Conservation (phyloP, 2,797 vertebrate genomes). For the Crenuchus spilurus region DNA sequence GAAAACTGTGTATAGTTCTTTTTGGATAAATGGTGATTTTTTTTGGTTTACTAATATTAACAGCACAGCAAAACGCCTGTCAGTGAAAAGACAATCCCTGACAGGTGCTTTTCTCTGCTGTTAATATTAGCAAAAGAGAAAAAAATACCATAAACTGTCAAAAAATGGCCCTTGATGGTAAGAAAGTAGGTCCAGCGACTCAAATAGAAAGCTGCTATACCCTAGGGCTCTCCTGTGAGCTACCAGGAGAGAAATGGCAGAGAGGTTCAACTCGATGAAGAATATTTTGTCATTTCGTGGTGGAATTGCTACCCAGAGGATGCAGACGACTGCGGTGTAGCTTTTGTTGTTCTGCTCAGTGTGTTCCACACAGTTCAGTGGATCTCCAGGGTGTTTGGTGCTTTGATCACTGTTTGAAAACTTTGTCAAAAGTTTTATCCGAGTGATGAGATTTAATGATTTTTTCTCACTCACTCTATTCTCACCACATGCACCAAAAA, state of each 20-base stretch:
- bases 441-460: background rate
- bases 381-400: background rate
- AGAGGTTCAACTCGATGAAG: conserved; percentile 53
- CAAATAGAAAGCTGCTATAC: conserved; percentile 71
- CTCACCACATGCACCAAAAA: too few relatives aligned
- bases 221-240: conserved; percentile 67
- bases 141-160: conserved; percentile 70
- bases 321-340: conserved; percentile 69
- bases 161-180: conserved; percentile 62
- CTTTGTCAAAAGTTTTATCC: background rate
- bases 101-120: conserved; percentile 18
- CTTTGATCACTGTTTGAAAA: background rate
- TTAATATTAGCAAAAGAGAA: conserved; percentile 5
- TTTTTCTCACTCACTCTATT: background rate
- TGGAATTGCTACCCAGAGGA: conserved; percentile 57
- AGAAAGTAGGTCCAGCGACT: conserved; percentile 71
- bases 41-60: too few relatives aligned
- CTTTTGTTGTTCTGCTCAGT: conserved; percentile 55
- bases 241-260: conserved; percentile 65
- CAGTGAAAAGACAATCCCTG: too few relatives aligned
- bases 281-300: conserved; percentile 71
- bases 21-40: too few relatives aligned
- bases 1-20: background rate
- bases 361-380: background rate
- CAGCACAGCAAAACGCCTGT: too few relatives aligned